Evolutionary conservation across 2,888 invertebrate genomes (phyloP), one percentile per base, ranked within the genome.

Genomic region (Aricia artaxerxes): DNA sequence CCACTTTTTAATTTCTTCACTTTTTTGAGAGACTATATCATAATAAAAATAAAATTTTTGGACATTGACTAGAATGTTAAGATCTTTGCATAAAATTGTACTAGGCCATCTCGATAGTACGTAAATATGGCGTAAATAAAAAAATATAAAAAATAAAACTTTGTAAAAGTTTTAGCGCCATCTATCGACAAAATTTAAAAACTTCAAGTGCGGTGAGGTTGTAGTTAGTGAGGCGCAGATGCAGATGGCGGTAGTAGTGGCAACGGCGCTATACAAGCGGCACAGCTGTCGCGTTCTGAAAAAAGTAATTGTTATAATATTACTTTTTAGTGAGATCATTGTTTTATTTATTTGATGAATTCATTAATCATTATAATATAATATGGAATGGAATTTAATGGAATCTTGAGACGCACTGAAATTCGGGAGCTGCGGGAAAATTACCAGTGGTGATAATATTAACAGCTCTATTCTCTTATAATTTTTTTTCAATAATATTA

Each of bases 251-350:
- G 92, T 80, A 93, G 86, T 78, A 94, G 82, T 1, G 94, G 91
- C 69, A 94, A 83, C 4, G 94, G 94, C 1, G 90, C 92, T 31
- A 94, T 90, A 81, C 94, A 94, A 0, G 92, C 94, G 2, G 90
- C 92, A 80, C 94, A 94, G 73, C 88, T 87, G 75, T 94, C 94
- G 83, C 92, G 86, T 78, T 94, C 94, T 94, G 90, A 76, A 91
- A 81, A 60, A 72, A 49, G 9, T 24, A 24, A 24, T 2, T 49
- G 2, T 2, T 9, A 7, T 5, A 44, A 9, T 9, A 44, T 44
- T 44, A 44, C 6, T 44, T 44, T 44, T 44, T 44, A 44, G 44
- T 44, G 7, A 44, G 44, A 44, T 44, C 0, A 44, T 44, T 44
- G 7, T 44, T 44, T 7, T 44, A 44, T 44, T 44, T 44, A 44